Base-by-base conservation (phyloP, 2,797 vertebrate species). In the Pangasius mekongensis region DNA sequence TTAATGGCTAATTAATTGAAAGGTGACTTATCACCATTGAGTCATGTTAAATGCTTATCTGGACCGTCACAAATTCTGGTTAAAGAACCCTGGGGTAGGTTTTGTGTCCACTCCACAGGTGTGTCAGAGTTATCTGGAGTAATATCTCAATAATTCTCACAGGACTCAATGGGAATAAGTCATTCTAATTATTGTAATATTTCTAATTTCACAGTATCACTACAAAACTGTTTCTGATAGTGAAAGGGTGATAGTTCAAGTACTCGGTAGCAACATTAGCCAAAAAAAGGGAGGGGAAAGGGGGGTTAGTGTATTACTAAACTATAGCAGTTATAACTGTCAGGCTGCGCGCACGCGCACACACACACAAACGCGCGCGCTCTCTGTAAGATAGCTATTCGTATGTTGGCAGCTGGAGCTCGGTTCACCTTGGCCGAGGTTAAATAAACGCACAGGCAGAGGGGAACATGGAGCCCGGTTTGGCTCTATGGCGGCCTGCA, bases 351-450 rank as follows among this genome's bases (percentile, higher is more conserved):
- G 56, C 77, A 18, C 2, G 52, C n/a, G 30, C 8, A 77, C 74
- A 16, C 36, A 5, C 4, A 20, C 58, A 30, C 1, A 3, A 7
- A 18, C 30, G 8, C 54, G 0, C 24, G 27, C 13, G 24, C 33
- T 3, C 24, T 43, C 20, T 24, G 71, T 54, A 27, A 14, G 58
- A 84, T 60, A 33, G 54, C 73, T 49, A 3, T n/a, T 36, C 10
- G 78, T 43, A 20, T 66, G 10, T 74, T 77, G 49, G 47, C 58
- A 52, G 56, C 43, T 54, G 27, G n/a, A 33, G 67, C 84, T 73
- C 78, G 30, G 47, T 87, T 93, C 91, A 93, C 93, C 93, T 93
- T 93, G 87, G 84, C 52, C 76, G 90, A 92, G 90, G 91, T 92
- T 92, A 92, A 92, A 90, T 64, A 71, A 87, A 89, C 84, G 85